Base-by-base conservation (phyloP, 2,113 vertebrate species). In the Corythaeola cristata region DNA sequence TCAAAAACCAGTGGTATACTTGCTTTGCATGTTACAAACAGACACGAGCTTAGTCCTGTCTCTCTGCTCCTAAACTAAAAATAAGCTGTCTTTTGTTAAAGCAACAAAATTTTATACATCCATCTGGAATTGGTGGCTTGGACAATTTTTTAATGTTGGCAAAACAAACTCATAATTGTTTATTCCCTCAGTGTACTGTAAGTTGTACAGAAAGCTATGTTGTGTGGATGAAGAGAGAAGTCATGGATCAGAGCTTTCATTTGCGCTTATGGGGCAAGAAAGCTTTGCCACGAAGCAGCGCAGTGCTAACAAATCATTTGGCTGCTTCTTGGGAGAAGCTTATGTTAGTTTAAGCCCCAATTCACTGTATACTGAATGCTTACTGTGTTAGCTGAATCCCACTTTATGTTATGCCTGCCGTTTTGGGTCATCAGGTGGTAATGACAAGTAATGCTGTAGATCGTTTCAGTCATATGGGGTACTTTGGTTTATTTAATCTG, bases 371-470 rank as follows among this genome's bases (percentile, higher is more conserved):
- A 7, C 17, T 67, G 35, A 68, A 58, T 12, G 6, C 19, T 73
- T 49, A 18, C 18, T 39, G 4, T 22, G 8, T 30, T 73, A 56
- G 15, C 35, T 74, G 35, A 66, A 53, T 73, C 35, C 9, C 4
- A 3, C 32, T 55, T 78, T 5, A 17, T 0, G 0, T 64, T 47
- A 33, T 0, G 0, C 16, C 19, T 53, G 12, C 15, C 37, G 35
- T 68, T 90, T 56, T 56, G 73, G 44, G 44, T 80, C 32, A 21
- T 47, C 3, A 2, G 2, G 6, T 77, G 32, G 21, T 74, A 67
- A 23, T 41, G 21, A 28, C 44, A 88, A 66, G 37, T 66, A 84
- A 58, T 53, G 12, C 20, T 78, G 22, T 35, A 67, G 22, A 5
- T 77, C 0, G 0, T 77, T 91, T 80, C 18, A 35, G 41, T 62